Evolutionary conservation across 2,113 vertebrate species (phyloP).

Genomic region (Crotalus tigris): DNA sequence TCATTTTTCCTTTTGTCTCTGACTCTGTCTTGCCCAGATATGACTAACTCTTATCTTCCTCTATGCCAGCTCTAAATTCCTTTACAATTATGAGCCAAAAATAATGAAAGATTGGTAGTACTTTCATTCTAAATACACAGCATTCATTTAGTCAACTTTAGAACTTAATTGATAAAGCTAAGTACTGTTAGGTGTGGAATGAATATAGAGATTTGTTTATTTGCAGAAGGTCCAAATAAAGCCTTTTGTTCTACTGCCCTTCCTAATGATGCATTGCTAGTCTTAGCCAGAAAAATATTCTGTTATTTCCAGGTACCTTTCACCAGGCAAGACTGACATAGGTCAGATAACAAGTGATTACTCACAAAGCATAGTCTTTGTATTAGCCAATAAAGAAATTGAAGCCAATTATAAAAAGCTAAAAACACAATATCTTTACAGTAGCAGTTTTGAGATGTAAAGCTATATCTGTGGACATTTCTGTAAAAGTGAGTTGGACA

Average conservation of each 20-base stretch:
- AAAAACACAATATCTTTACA: neutral
- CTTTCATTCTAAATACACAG: neutral
- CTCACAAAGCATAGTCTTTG: neutral
- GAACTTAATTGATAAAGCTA: neutral
- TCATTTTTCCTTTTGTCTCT: neutral
- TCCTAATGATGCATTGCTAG: neutral
- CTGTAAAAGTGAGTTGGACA: neutral
- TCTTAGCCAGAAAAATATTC: neutral
- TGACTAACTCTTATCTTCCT: neutral
- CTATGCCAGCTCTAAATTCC: neutral
- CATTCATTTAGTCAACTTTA: neutral
- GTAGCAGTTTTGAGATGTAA: neutral
- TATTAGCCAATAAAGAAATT: neutral
- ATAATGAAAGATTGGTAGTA: neutral
- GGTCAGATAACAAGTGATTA: neutral
- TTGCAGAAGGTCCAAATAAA: neutral
- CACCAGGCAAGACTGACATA: neutral
- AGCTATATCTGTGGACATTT: neutral
- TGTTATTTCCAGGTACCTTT: neutral
- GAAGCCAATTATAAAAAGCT: neutral
- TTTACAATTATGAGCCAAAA: neutral
- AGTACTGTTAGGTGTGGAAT: neutral
- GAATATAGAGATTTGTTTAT: neutral
- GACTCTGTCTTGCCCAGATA: neutral
- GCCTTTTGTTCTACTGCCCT: constrained; percentile 3